Base-by-base conservation (phyloP, 2,888 invertebrate species). In the Sinodicranocentrus sp. region DNA sequence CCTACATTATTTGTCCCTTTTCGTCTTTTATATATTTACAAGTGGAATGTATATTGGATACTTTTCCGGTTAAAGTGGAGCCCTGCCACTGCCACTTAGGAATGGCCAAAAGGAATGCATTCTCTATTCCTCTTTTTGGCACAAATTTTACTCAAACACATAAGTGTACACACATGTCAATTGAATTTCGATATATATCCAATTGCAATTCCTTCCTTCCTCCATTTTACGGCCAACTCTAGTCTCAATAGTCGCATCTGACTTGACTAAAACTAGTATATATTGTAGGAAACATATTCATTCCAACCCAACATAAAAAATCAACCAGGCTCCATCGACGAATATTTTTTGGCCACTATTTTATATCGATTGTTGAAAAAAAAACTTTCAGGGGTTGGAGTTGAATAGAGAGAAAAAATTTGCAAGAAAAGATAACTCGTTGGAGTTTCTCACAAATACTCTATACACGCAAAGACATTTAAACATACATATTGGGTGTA, bases 201-300 rank as follows among this genome's bases (percentile, higher is more conserved):
- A 26, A 65, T 63, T 75, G 65, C 73, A 73, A 73, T 73, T 61
- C 61, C 39, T 61, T 43, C 25, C 59, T 39, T 21, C 17, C 43
- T 43, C 57, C 52, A 70, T 28, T 48, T 48, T 67, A 21, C 65
- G 33, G 43, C 48, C 65, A 39, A 65, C 65, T 21, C 1, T 10
- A n/a, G n/a, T 52, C 19, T 3, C 21, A 13, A 13, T 15, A 57
- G 19, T 19, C 10, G 10, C 10, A 15, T 57, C 10, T 57, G 1
- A 15, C 25, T 57, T 57, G 5, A 3, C 15, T n/a, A 52, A 57
- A 57, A 57, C 19, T 21, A 57, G 6, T 23, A 63, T n/a, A 63
- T 17, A 33, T n/a, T 17, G 33, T n/a, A 28, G 43, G 44, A 23
- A 48, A n/a, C 15, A 6, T 10, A 48, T n/a, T 10, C 5, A 6